Conservation (phyloP, 1,140 invertebrate species). For the Drosophila serrata region DNA sequence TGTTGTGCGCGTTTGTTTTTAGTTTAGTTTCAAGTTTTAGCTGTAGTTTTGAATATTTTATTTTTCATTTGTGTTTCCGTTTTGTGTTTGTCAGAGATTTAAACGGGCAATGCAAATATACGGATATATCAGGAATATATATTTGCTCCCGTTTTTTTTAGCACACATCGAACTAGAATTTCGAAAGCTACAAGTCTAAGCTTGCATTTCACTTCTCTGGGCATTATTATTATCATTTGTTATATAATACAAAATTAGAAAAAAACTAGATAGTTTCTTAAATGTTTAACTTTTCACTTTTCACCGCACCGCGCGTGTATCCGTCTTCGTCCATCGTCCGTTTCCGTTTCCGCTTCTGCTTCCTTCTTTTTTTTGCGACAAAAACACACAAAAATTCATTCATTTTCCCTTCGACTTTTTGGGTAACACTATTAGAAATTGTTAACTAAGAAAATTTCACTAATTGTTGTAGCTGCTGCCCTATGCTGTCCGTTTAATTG, state of each 20-base stretch:
- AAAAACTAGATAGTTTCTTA: constrained; percentile 44
- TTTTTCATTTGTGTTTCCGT: constrained; percentile 50
- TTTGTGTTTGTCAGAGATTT: constrained; percentile 50
- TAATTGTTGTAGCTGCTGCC: constrained; percentile 64
- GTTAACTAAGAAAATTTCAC: constrained; percentile 78
- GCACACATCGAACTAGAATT: constrained; percentile 63
- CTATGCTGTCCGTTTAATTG: constrained; percentile 23
- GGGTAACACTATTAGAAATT: constrained; percentile 58
- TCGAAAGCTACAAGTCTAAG: constrained; percentile 28
- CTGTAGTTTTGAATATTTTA: neutral
- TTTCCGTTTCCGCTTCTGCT: constrained; percentile 10
- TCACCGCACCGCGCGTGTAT: constrained; percentile 19
- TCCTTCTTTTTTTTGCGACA: constrained; percentile 2
- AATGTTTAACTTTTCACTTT: constrained; percentile 28
- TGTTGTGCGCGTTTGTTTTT: constrained; percentile 47
- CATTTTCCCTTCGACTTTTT: constrained; percentile 23
- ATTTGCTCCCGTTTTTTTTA: constrained; percentile 51
- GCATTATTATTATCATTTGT: constrained; percentile 26
- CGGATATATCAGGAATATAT: constrained; percentile 32
- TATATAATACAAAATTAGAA: constrained; percentile 53
- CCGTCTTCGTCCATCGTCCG: constrained; percentile 4
- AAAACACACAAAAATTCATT: constrained; percentile 58
- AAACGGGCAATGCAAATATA: constrained; percentile 27
- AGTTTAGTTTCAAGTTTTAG: constrained; percentile 19
- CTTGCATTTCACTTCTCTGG: constrained; percentile 33